Conservation (phyloP, 2,113 vertebrate genomes). For the Phoenicopterus ruber region DNA sequence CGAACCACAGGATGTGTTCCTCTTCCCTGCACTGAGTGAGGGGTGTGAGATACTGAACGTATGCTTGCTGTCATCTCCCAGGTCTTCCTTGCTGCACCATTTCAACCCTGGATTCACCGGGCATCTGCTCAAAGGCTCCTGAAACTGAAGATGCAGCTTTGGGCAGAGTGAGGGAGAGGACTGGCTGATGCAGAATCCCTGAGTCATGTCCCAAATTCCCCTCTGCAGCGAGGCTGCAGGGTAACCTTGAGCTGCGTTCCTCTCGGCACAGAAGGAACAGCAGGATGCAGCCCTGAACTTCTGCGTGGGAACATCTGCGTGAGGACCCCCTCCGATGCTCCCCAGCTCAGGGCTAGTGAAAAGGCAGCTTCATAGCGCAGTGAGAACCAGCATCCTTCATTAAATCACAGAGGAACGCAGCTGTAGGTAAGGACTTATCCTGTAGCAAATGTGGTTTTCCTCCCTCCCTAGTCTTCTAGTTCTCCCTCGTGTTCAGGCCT, state of each 20-base stretch:
- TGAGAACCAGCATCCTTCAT: background rate
- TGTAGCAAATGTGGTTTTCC: background rate
- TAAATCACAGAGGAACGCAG: background rate
- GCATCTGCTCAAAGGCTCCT: background rate
- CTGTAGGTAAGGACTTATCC: background rate
- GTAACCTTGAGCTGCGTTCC: background rate
- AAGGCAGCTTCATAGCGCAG: background rate
- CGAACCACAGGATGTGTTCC: rapidly evolving
- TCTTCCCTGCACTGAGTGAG: background rate
- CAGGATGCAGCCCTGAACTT: background rate
- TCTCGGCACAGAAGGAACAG: background rate
- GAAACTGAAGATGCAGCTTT: background rate
- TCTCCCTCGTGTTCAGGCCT: background rate
- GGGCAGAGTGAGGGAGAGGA: background rate
- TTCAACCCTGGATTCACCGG: background rate
- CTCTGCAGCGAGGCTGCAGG: constrained; percentile 15
- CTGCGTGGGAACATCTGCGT: background rate
- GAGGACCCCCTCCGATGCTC: background rate
- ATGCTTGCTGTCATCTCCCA: background rate
- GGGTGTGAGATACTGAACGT: background rate
- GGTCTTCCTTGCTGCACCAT: background rate
- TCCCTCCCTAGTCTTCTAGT: background rate
- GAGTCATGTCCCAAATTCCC: constrained; percentile 38
- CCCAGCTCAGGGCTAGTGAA: background rate
- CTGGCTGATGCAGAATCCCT: background rate